These are phyloP conservation scores for Pampusana beccarii DNA, from an alignment of 2,113 vertebrate genomes.

Conservation along the genomic window DNA sequence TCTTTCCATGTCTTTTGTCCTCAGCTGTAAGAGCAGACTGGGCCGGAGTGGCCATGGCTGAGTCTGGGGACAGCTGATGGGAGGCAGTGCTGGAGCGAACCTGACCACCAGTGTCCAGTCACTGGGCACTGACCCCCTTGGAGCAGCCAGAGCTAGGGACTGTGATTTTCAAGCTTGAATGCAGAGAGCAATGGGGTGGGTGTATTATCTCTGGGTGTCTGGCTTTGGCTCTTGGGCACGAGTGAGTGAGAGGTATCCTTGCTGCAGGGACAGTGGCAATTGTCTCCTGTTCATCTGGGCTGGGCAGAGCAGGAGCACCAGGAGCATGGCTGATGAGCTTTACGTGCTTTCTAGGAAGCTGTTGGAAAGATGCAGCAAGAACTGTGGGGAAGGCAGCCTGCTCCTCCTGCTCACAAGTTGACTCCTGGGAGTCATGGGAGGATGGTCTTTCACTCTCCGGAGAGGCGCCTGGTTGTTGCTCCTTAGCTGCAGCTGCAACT, in stretches of 20 bases:
- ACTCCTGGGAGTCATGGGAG: background rate
- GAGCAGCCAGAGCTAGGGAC: accelerated
- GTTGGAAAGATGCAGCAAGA: background rate
- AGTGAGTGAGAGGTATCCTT: background rate
- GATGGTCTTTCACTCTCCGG: background rate
- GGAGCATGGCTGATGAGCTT: background rate
- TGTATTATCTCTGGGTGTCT: accelerated
- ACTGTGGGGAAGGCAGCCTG: background rate
- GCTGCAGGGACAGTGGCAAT: background rate
- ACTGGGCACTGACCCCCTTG: background rate
- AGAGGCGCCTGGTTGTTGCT: background rate
- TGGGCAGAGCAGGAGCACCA: background rate
- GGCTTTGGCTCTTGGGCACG: background rate
- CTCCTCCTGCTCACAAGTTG: accelerated
- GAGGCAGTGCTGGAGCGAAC: background rate
- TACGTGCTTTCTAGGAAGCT: background rate
- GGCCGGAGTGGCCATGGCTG: accelerated
- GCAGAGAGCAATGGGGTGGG: background rate
- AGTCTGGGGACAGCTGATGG: accelerated
- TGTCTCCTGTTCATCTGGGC: background rate
- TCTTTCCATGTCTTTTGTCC: accelerated
- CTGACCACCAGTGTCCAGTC: accelerated
- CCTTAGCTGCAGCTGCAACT: background rate
- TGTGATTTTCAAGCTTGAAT: background rate
- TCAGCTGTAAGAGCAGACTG: background rate